Evolutionary conservation across 2,888 invertebrate species (phyloP), one percentile per base, ranked within the genome.

Genomic region (Rhabditoides inermis): DNA sequence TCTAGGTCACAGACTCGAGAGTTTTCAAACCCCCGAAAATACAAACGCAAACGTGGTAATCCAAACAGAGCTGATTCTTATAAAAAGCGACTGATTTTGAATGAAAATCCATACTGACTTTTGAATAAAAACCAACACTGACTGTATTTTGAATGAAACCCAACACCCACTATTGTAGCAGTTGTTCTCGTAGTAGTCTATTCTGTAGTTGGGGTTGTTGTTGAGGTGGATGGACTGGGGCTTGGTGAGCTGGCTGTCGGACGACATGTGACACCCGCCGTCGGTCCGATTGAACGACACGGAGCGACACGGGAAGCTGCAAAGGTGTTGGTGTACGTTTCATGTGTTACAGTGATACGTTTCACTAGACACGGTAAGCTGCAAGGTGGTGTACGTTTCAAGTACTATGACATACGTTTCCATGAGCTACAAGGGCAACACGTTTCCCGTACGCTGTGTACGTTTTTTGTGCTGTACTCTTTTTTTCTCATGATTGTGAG

Each of bases 151-250:
- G n/a, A n/a, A n/a, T n/a, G n/a, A n/a, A n/a, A n/a, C n/a, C n/a
- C n/a, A n/a, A n/a, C n/a, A n/a, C 72, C 64, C 39, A 75, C 75
- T 60, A 49, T 76, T 76, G 50, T 67, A 71, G 51, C 76, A 76
- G 55, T 73, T 75, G 56, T 72, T 76, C 54, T 76, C 76, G 49
- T 77, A 76, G 54, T 76, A 76, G 51, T 76, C 76, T 30, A 76
- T 71, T 6, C 76, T 53, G 58, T 61, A 76, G 55, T 76, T 77
- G 12, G 76, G 76, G 46, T 76, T 75, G 60, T 73, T 77, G 58
- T 76, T 76, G 46, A 77, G 56, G 5, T 67, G 62, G 48, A 76
- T 69, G 22, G 63, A 57, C 23, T 63, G 56, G 20, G 76, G 76
- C 52, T 71, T 70, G 50, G 72, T 74, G 27, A 76, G 62, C 51